Evolutionary conservation across 2,888 invertebrate genomes (phyloP).

Genomic region (Electrophaes corylata): DNA sequence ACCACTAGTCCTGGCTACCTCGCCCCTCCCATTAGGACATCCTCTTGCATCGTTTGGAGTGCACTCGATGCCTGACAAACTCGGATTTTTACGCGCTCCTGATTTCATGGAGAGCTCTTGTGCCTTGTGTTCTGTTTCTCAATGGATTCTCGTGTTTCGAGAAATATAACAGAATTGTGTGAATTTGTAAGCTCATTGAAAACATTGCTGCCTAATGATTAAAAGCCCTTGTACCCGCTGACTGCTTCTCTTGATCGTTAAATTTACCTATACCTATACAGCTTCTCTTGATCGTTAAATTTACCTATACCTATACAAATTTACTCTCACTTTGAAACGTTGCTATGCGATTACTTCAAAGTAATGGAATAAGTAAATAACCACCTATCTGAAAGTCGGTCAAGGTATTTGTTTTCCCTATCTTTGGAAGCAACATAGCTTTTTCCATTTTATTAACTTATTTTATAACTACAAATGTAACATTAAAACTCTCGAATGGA

Average conservation of each 20-base stretch:
- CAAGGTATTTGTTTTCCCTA: too few species aligned
- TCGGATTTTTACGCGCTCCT: conserved; percentile 66
- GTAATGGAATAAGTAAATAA: too few species aligned
- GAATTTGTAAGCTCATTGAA: conserved; percentile 31
- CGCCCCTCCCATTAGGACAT: conserved; percentile 60
- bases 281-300: neutral
- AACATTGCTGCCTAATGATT: conserved; percentile 12
- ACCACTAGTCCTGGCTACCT: conserved; percentile 41
- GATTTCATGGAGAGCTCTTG: conserved; percentile 53
- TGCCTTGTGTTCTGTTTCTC: conserved; percentile 16
- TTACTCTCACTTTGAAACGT: neutral
- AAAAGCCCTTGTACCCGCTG: conserved; percentile 6
- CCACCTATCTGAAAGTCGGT: too few species aligned
- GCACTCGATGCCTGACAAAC: conserved; percentile 66
- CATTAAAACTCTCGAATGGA: too few species aligned
- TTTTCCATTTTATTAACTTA: too few species aligned
- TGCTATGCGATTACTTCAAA: neutral
- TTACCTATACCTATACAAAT: too few species aligned
- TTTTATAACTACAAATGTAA: too few species aligned
- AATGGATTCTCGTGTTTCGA: conserved; percentile 20
- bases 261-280: too few species aligned
- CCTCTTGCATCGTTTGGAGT: conserved; percentile 58
- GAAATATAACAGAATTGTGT: conserved; percentile 35
- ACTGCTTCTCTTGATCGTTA: conserved; percentile 1
- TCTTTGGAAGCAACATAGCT: too few species aligned